Base-by-base conservation (phyloP, 2,888 invertebrate genomes). In the Pseudococcus jackbeardsleyi region DNA sequence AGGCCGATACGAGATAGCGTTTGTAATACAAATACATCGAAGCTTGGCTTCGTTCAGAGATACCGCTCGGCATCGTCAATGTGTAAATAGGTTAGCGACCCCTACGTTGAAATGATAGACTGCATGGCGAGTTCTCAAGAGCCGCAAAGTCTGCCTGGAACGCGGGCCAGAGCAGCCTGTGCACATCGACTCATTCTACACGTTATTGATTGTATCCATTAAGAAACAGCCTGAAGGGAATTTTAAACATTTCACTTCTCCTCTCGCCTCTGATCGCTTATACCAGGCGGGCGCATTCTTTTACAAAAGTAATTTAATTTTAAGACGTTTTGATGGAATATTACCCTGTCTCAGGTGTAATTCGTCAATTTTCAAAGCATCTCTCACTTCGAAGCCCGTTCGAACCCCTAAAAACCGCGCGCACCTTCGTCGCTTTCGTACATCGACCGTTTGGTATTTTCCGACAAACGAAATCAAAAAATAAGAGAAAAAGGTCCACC, bases 271-370 rank as follows among this genome's bases (percentile, higher is more conserved):
- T 2, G 26, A 22, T 11, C 12, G 77, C 22, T 15, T 86, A 19
- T 42, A 48, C 77, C 64, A 17, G 26, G 54, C 77, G 79, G 88
- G 46, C 33, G 88, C 88, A 88, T 88, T 88, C 88, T 88, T 88
- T 88, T 39, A 79, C 85, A 82, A 88, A 88, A 88, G 88, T 88
- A 88, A 88, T 88, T 88, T 88, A 88, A 88, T 88, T 88, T 88
- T 79, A 88, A 88, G 88, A 88, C 88, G 88, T 88, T 88, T 88
- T 88, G 88, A 88, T 88, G 88, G 88, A 88, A 88, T 88, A 88
- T 88, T 88, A 88, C 82, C 59, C 54, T 50, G 72, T 77, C 86
- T 77, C 12, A 42, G 88, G 59, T 88, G 88, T 88, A 88, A 88
- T 88, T 88, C 88, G 88, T 88, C 88, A 88, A 82, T 88, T 88